Base-by-base conservation (phyloP, 2,797 vertebrate genomes). In the Zalophus californianus region DNA sequence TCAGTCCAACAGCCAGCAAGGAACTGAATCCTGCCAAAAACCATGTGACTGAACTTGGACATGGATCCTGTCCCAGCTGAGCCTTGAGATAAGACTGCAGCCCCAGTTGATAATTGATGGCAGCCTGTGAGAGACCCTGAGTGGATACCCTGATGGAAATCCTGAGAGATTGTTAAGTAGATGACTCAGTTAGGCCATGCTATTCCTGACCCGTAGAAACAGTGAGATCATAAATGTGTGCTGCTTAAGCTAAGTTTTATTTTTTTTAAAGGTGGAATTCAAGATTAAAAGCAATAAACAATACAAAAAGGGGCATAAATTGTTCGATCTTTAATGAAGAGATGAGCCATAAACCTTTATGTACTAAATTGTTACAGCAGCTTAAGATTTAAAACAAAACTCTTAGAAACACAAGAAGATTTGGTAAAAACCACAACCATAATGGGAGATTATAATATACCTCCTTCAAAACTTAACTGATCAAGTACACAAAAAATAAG, bases 331-430 rank as follows among this genome's bases (percentile, higher is more conserved):
- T 90, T 29, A 2, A 84, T 48, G 54, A 94, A 89, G 48, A 80
- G 56, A 16, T 85, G 29, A 93, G 27, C 72, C 32, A 86, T 80
- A 82, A 86, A 68, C 25, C 11, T 95, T 95, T 90, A 68, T 32
- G 21, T 90, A 52, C 48, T 92, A 44, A 86, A 92, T 75, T 86
- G 73, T 85, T 66, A 89, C 14, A 66, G 56, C 13, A 79, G 72
- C 25, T 95, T 89, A 89, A 84, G 50, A 89, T 92, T 78, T 95
- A 80, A 80, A 92, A 16, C 25, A 66, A 80, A 93, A 38, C n/a
- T 50, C 54, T 80, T 64, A 90, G 73, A 73, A 87, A 90, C 56
- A n/a, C 56, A 80, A 80, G 23, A 60, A 80, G 18, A 68, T 32
- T 90, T 93, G 9, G 68, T 14, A 35, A 58, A 94, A 80, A 73